Evolutionary conservation across 2,797 vertebrate genomes (phyloP).

Genomic region (Salarias fasciatus): DNA sequence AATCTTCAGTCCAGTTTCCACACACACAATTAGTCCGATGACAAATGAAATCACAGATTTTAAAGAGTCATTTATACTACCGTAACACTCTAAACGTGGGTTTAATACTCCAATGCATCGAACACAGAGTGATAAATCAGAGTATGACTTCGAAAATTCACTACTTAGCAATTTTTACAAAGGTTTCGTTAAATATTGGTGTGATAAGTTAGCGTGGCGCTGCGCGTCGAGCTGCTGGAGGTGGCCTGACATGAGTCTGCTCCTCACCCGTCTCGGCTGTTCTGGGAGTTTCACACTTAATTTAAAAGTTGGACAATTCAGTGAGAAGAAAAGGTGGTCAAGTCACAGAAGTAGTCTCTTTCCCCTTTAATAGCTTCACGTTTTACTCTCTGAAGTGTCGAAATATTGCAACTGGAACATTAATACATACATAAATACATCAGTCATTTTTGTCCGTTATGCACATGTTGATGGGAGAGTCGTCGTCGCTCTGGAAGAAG

Average conservation of each 20-base stretch:
- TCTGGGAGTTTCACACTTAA: slow-evolving; percentile 31
- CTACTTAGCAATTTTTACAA: slow-evolving; percentile 20
- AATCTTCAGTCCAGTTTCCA: slow-evolving; percentile 43
- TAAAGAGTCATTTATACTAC: slow-evolving; percentile 39
- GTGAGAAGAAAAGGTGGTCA: slow-evolving; percentile 24
- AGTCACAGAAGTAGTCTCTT: slow-evolving; percentile 56
- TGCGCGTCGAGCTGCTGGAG: slow-evolving; percentile 20
- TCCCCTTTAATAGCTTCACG: slow-evolving; percentile 12
- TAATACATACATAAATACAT: slow-evolving; percentile 50
- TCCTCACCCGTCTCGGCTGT: background rate
- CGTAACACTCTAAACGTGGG: slow-evolving; percentile 51
- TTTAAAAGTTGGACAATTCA: slow-evolving; percentile 21
- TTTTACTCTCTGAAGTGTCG: slow-evolving; percentile 19
- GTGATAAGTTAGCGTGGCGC: background rate
- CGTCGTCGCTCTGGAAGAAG: slow-evolving; percentile 63
- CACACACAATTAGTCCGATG: slow-evolving; percentile 44
- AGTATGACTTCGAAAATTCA: slow-evolving; percentile 34
- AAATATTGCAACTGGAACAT: slow-evolving; percentile 30
- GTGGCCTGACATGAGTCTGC: no score
- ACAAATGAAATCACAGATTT: slow-evolving; percentile 57
- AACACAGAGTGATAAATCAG: slow-evolving; percentile 44
- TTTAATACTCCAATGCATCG: slow-evolving; percentile 43
- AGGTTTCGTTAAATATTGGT: slow-evolving; percentile 1
- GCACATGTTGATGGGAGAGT: slow-evolving; percentile 73
- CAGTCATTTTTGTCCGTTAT: slow-evolving; percentile 66